phyloP scores from a whole-genome alignment of 2,113 vertebrate genomes.

The Puffinus mauretanicus region DNA sequence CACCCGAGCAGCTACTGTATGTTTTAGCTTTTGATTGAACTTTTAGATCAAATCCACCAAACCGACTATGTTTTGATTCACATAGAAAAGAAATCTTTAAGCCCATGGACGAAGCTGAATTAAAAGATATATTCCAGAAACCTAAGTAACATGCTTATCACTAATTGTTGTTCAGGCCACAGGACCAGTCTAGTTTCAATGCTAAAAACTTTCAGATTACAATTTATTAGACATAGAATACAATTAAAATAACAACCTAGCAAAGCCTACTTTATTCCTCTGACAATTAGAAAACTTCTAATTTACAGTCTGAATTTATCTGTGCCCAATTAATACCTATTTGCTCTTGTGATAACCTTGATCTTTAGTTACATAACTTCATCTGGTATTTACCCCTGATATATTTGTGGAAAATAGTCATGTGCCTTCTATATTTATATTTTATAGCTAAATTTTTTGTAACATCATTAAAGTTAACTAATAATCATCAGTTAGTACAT shows the following conservation, averaged over 20 bases:
- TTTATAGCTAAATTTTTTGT: not conserved
- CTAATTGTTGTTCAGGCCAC: not conserved
- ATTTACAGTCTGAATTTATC: not conserved
- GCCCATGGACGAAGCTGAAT: not conserved
- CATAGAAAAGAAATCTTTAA: not conserved
- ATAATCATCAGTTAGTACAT: not conserved
- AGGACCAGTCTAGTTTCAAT: not conserved
- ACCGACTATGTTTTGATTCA: not conserved
- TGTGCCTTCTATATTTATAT: not conserved
- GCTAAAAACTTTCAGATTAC: not conserved
- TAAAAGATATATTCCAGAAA: not conserved
- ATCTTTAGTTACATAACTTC: not conserved
- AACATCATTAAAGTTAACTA: not conserved
- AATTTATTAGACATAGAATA: not conserved
- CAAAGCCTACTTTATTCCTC: not conserved
- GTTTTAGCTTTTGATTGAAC: not conserved
- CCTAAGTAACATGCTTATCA: not conserved
- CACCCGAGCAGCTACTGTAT: not conserved
- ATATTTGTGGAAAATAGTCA: not conserved
- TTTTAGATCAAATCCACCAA: not conserved
- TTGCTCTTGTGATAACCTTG: not conserved
- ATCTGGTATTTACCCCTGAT: not conserved
- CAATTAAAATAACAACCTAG: not conserved
- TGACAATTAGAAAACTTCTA: not conserved
- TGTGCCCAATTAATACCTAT: not conserved